Evolutionary conservation across 2,113 vertebrate genomes (phyloP), one percentile per base, ranked within the genome.

Genomic region (Pangasianodon gigas): DNA sequence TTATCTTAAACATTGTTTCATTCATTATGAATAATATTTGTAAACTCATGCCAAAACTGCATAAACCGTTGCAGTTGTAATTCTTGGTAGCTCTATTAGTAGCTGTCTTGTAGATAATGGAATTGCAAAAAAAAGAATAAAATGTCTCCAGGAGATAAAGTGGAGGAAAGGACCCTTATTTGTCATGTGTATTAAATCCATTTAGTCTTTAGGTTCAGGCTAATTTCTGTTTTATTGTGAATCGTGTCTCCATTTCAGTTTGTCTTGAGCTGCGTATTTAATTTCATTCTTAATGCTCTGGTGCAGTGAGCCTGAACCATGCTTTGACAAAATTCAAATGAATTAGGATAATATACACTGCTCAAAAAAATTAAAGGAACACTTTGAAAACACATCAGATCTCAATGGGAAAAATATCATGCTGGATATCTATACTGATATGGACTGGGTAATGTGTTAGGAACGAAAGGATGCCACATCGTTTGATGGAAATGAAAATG

Each of bases 21-120:
- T 90, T 26, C 82, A 90, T 90, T 79, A 88, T 85, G 48, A 19
- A 85, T 65, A 88, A 56, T 79, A 84, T 85, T 69, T 85, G 90
- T 80, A 26, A 21, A 84, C 56, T 90, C 74, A 51, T 67, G 65
- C 48, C 37, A 37, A 37, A 77, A 56, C 52, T 26, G 14, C n/a
- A 91, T 82, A 86, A 89, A 37, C 32, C 44, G 89, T 54, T 58
- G 21, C 32, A 83, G 62, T 85, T 86, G 60, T 79, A 71, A 80
- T 81, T 37, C 44, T 14, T 81, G 46, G 41, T 44, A 44, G 60
- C 65, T 82, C 87, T 86, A 86, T 89, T 82, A 89, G 44, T 48
- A 9, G 41, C 62, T 67, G 88, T 86, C 85, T 62, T 88, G 14
- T 79, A 54, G 54, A 85, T 90, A 87, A 86, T 85, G 21, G 52